Base-by-base conservation (phyloP, 1,140 invertebrate species). In the Callitettix versicolor region DNA sequence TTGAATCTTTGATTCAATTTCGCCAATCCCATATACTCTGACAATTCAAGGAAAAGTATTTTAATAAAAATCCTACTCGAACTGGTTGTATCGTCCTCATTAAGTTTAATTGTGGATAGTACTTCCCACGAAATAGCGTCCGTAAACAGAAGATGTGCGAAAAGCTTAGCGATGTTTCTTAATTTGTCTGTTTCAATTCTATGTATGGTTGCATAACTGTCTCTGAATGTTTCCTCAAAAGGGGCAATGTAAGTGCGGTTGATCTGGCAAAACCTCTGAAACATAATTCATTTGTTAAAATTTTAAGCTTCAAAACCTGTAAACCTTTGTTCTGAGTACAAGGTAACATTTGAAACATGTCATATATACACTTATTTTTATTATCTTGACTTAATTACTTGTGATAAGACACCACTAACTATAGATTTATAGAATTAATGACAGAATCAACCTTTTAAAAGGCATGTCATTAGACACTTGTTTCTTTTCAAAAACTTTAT, bases 51-150 rank as follows among this genome's bases (percentile, higher is more conserved):
- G 68, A 98, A 98, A 17, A 99, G 69, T 60, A 97, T 96, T 72
- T 99, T 99, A 15, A 99, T 91, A 68, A 98, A 99, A 62, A 99
- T 95, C 61, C 97, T 76, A 66, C 92, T 95, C 0, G 95, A 95
- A 58, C 92, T 95, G 0, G 94, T 97, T 0, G 95, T 99, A 59
- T 98, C 95, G 43, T 96, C 90, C 75, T 98, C 94, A 64, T 93
- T 99, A 24, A 99, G 67, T 65, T 86, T 86, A 15, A 99, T 89
- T 65, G 85, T 85, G 15, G 82, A 78, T 43, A 99, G 67, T 1
- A 94, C 91, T 67, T 84, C 87, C 94, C 85, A 93, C 60, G 88
- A 85, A 49, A 99, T 98, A 0, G 96, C 91, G 73, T 99, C 96
- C 0, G 95, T 96, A 63, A 91, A 90, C 0, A 99, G 73, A 0